Conservation (phyloP, 2,113 vertebrate genomes). For the Loxodonta africana region DNA sequence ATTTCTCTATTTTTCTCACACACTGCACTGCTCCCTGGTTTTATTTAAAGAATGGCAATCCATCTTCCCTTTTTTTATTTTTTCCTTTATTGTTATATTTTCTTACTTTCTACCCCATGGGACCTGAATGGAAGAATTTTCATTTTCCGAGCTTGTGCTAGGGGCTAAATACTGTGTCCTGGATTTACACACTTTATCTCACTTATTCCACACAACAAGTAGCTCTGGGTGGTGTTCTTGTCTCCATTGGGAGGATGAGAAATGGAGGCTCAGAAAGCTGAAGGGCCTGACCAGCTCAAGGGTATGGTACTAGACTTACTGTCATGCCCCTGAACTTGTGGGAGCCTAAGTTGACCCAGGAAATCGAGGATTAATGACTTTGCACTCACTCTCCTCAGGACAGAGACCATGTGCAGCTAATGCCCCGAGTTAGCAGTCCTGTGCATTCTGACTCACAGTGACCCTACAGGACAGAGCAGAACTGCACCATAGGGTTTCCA, state of each 20-base stretch:
- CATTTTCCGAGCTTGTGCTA: not conserved
- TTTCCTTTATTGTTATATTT: constrained; percentile 64
- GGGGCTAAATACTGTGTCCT: not conserved
- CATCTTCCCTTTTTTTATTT: constrained; percentile 10
- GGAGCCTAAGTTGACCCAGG: accelerated
- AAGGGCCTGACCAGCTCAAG: not conserved
- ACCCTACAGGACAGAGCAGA: not conserved
- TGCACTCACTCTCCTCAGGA: not conserved
- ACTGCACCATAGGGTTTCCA: not conserved
- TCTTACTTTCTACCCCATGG: constrained; percentile 57
- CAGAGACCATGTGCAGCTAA: accelerated
- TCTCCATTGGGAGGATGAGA: constrained; percentile 58
- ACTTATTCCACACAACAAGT: not conserved
- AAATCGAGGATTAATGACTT: accelerated
- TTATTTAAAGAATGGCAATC: constrained; percentile 83
- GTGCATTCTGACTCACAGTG: not conserved
- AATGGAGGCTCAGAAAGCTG: not conserved
- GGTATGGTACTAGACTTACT: accelerated
- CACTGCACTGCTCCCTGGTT: constrained; percentile 70
- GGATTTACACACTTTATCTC: constrained; percentile 25
- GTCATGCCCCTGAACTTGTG: accelerated
- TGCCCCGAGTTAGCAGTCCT: accelerated
- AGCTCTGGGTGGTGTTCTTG: not conserved
- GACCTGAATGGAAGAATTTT: constrained; percentile 53
- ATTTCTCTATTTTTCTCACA: constrained; percentile 78